Base-by-base conservation (phyloP, 1,140 invertebrate species). In the Ceratitis capitata region DNA sequence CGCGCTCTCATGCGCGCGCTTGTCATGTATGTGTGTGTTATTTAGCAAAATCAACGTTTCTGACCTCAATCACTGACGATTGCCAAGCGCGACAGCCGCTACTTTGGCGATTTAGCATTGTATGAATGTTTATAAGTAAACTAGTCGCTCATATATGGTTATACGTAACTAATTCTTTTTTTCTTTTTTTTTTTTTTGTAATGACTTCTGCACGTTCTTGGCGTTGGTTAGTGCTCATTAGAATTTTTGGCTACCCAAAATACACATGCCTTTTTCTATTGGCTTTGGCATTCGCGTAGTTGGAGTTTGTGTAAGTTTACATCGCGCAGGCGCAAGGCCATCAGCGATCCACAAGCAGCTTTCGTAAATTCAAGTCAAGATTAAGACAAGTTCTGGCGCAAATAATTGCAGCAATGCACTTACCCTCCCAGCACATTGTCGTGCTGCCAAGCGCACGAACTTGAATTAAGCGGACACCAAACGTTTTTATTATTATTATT, bases 321-420 rank as follows among this genome's bases (percentile, higher is more conserved):
- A 45, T 12, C 64, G 64, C 64, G 39, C 64, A 74, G 16, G 19
- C 64, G 29, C 64, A 74, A 39, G 64, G 64, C 64, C 64, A 74
- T 0, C 39, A 45, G 39, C 16, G 12, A 35, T 6, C 7, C 19
- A n/a, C 35, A 32, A 69, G 16, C 19, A n/a, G 35, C 64, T 12
- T 19, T 86, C n/a, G 86, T 58, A 85, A 61, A 86, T 85, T 82
- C 69, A 47, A 86, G 56, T 87, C 85, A 87, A 87, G 83, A 84
- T 86, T 84, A 84, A 51, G 83, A 56, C 12, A 61, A 84, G 5
- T 56, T 23, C n/a, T n/a, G 23, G 19, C 23, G 5, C 53, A 83
- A 74, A 26, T 45, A 45, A 32, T 83, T 53, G 32, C 26, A 83
- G 82, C 47, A 49, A 53, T 35, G 45, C 45, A 49, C 82, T 51